These are phyloP conservation scores for Empidonax alnorum DNA, from an alignment of 2,113 vertebrate genomes.

Conservation along the genomic window DNA sequence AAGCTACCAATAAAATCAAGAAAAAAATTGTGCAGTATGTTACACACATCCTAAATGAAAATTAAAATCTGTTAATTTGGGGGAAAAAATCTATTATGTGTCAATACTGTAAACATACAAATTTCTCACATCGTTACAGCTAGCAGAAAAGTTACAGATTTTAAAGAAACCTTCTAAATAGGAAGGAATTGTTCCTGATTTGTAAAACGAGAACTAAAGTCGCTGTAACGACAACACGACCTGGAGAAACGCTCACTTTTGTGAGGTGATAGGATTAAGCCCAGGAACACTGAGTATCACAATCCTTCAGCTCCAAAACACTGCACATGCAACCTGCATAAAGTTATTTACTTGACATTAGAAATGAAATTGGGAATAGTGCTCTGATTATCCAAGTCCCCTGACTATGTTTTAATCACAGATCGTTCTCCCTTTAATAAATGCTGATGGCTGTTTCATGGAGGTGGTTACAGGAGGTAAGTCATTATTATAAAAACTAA, in stretches of 20 bases:
- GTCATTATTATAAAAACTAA: background rate
- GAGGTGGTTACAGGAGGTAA: background rate
- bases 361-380: background rate
- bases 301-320: background rate
- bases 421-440: background rate
- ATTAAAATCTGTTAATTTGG: background rate
- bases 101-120: background rate
- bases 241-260: background rate
- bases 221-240: background rate
- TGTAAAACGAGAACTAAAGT: background rate
- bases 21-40: background rate
- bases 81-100: background rate
- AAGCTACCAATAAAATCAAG: background rate
- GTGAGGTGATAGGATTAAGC: background rate
- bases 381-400: background rate
- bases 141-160: background rate
- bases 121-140: background rate
- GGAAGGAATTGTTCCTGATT: background rate
- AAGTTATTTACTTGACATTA: background rate
- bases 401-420: background rate
- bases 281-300: background rate
- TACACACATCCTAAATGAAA: background rate
- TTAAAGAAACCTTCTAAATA: background rate
- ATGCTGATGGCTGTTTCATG: background rate
- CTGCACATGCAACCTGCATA: background rate